A percentile compares a stretch with the other conserved stretches of the same genome.
Evolutionary conservation across 2,888 invertebrate species (phyloP).

Genomic region (Drosophila lacicola): DNA sequence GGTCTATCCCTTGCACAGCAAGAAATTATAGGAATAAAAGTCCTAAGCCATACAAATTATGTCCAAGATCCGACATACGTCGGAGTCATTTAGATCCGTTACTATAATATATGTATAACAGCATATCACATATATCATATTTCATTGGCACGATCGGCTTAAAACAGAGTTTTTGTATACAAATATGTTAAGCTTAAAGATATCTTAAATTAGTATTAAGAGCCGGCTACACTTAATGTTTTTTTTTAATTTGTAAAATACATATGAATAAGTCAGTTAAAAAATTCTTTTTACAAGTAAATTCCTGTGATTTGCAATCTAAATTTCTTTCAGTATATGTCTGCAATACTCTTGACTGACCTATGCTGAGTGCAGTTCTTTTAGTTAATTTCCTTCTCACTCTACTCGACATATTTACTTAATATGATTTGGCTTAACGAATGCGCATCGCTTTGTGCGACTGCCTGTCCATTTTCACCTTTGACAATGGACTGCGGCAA

Average conservation of each 20-base stretch:
- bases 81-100: no score
- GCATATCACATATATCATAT: no score
- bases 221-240: no score
- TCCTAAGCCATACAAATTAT: background rate
- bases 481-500: conserved; percentile 57
- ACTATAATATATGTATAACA: no score
- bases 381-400: conserved; percentile 2
- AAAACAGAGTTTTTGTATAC: no score
- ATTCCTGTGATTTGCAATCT: background rate
- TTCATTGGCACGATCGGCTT: no score
- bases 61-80: no score
- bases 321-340: conserved; percentile 14
- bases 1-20: conserved; percentile 27
- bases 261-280: background rate
- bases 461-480: conserved; percentile 57
- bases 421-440: conserved; percentile 75
- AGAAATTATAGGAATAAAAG: conserved; percentile 6
- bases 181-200: no score
- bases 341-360: no score
- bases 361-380: background rate
- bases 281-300: background rate
- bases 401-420: conserved; percentile 56
- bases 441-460: conserved; percentile 60
- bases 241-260: no score
- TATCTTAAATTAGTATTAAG: no score